Evolutionary conservation across 2,888 invertebrate genomes (phyloP).

Genomic region (Tolmerus cingulatus): DNA sequence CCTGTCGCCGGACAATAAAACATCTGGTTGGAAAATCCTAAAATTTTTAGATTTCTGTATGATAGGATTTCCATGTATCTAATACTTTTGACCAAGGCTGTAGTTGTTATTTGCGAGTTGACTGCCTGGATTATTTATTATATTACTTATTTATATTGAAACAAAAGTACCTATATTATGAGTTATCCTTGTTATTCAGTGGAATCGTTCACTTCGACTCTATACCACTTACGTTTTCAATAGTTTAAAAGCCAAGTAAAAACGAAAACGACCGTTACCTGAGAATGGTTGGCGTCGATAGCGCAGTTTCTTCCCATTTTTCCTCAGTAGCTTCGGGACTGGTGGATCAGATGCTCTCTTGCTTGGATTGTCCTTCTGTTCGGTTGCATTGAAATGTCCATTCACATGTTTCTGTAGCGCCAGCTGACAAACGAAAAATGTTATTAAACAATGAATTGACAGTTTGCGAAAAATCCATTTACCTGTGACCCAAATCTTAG

Average conservation of each 20-base stretch:
- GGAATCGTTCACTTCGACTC: not conserved
- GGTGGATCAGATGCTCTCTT: slow-evolving; percentile 79
- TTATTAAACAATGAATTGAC: not conserved
- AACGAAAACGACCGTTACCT: slow-evolving; percentile 66
- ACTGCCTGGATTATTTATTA: too few relatives aligned
- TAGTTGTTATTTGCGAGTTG: too few relatives aligned
- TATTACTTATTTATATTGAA: too few relatives aligned
- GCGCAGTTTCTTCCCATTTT: slow-evolving; percentile 88
- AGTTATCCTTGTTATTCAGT: not conserved
- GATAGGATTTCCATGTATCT: too few relatives aligned
- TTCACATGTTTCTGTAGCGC: slow-evolving; percentile 92
- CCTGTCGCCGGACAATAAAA: too few relatives aligned
- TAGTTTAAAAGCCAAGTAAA: not conserved
- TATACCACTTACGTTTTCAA: not conserved
- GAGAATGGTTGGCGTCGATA: slow-evolving; percentile 89
- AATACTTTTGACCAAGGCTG: too few relatives aligned
- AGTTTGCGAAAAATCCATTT: slow-evolving; percentile 51
- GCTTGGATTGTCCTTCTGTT: slow-evolving; percentile 64
- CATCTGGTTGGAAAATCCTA: too few relatives aligned
- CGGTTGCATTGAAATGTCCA: slow-evolving; percentile 80
- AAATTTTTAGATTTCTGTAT: too few relatives aligned
- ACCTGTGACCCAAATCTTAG: slow-evolving; percentile 87
- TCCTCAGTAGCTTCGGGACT: slow-evolving; percentile 79
- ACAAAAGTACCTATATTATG: not conserved
- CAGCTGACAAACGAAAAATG: slow-evolving; percentile 53